These are phyloP conservation scores for Crambe crambe DNA, from an alignment of 37 sponge, comb jelly and placozoan genomes.

Conservation along the genomic window DNA sequence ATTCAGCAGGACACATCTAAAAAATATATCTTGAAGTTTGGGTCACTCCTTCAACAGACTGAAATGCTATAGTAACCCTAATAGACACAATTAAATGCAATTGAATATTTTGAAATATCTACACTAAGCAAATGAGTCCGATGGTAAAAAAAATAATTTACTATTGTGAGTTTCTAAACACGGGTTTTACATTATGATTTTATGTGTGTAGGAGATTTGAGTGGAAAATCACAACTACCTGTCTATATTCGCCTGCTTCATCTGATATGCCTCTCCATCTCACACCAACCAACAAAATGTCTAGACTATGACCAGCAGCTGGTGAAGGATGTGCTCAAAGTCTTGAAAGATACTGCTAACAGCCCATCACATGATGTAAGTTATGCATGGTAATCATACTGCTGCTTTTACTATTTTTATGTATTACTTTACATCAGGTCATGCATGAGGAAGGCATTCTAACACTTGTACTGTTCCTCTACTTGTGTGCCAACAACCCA, in stretches of 20 bases:
- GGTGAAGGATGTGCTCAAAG: neutral
- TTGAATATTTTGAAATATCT: too few species aligned
- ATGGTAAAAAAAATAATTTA: too few species aligned
- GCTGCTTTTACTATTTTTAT: neutral
- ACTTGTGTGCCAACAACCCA: neutral
- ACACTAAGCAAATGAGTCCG: too few species aligned
- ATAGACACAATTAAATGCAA: too few species aligned
- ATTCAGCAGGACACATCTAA: too few species aligned
- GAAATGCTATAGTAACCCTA: too few species aligned
- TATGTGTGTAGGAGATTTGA: neutral
- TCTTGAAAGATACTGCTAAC: neutral
- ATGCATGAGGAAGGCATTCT: neutral
- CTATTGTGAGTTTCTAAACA: too few species aligned
- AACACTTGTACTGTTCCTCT: neutral
- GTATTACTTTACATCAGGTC: neutral
- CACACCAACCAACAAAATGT: neutral
- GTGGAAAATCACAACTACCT: neutral
- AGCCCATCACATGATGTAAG: neutral
- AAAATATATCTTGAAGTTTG: too few species aligned
- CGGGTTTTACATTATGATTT: too few species aligned
- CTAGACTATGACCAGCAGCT: neutral
- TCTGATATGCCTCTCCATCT: neutral
- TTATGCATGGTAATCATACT: too few species aligned
- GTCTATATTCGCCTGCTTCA: conserved; percentile 4
- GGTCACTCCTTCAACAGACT: too few species aligned